phyloP scores from a whole-genome alignment of 2,113 vertebrate genomes.

The Cottus gobio region DNA sequence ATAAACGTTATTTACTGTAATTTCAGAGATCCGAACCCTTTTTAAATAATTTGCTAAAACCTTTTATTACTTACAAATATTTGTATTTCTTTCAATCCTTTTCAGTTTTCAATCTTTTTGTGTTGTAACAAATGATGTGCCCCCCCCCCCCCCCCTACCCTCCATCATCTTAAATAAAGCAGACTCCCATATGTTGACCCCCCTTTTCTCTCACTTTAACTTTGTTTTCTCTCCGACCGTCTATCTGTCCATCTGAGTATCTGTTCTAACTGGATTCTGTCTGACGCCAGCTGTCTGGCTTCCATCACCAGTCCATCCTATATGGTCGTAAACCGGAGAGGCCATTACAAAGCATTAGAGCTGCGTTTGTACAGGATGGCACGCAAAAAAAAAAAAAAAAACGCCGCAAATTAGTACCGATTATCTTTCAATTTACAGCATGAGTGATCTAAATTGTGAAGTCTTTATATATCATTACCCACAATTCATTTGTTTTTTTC shows the following conservation, averaged over 20 bases:
- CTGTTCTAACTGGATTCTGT: constrained; percentile 58
- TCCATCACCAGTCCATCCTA: constrained; percentile 59
- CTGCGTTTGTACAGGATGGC: constrained; percentile 26
- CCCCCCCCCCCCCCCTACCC: not conserved
- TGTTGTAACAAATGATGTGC: not conserved
- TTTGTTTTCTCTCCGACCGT: not conserved
- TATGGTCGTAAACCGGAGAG: constrained; percentile 53
- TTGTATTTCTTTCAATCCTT: not conserved
- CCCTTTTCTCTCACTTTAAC: constrained; percentile 1
- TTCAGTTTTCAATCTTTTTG: not conserved
- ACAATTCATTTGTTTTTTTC: constrained; percentile 3
- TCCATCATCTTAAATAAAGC: constrained; percentile 20
- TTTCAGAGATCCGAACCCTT: not conserved
- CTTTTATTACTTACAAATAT: not conserved
- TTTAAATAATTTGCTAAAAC: not conserved
- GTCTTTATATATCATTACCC: constrained; percentile 32
- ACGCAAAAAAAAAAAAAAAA: constrained; percentile 26
- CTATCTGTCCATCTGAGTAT: constrained; percentile 17
- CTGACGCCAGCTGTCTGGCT: constrained; percentile 73
- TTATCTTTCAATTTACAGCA: constrained; percentile 38
- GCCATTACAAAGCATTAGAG: constrained; percentile 24
- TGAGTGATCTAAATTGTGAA: constrained; percentile 14
- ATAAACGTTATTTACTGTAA: not conserved
- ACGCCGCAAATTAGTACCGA: constrained; percentile 23
- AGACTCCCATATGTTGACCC: constrained; percentile 12